Evolutionary conservation across 92 coral and sea anemone genomes (phyloP).

Genomic region (Zoanthus sansibaricus): DNA sequence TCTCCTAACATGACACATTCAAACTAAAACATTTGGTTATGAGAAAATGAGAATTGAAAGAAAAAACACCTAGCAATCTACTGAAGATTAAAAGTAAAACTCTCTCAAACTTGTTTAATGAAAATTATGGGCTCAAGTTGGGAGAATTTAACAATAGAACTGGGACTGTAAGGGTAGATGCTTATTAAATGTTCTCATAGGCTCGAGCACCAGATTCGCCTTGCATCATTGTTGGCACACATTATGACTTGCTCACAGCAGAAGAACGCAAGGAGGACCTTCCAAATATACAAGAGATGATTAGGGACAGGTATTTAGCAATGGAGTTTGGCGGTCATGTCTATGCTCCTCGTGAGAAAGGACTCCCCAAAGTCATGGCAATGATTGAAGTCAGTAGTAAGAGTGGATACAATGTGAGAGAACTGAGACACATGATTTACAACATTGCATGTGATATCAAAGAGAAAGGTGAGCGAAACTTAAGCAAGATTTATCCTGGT

Average conservation of each 20-base stretch:
- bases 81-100: no score
- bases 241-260: conserved; percentile 80
- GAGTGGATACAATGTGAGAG: conserved; percentile 82
- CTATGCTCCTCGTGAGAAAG: conserved; percentile 90
- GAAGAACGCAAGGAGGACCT: conserved; percentile 76
- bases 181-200: conserved; percentile 41
- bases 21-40: no score
- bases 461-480: conserved; percentile 77
- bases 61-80: no score
- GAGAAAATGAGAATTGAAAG: no score
- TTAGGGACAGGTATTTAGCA: conserved; percentile 85
- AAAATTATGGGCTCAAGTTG: no score
- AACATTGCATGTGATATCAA: conserved; percentile 89
- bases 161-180: no score
- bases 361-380: conserved; percentile 92
- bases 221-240: conserved; percentile 94
- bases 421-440: conserved; percentile 90
- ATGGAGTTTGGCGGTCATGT: conserved; percentile 89
- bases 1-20: no score
- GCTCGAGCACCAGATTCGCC: conserved; percentile 99
- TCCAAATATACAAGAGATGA: conserved; percentile 78
- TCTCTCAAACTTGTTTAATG: no score
- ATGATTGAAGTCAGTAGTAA: conserved; percentile 95
- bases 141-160: no score
- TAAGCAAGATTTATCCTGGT: no score